A percentile compares a stretch with the other conserved stretches of the same genome.
Conservation (phyloP, 2,113 vertebrate species). For the Balaeniceps rex region DNA sequence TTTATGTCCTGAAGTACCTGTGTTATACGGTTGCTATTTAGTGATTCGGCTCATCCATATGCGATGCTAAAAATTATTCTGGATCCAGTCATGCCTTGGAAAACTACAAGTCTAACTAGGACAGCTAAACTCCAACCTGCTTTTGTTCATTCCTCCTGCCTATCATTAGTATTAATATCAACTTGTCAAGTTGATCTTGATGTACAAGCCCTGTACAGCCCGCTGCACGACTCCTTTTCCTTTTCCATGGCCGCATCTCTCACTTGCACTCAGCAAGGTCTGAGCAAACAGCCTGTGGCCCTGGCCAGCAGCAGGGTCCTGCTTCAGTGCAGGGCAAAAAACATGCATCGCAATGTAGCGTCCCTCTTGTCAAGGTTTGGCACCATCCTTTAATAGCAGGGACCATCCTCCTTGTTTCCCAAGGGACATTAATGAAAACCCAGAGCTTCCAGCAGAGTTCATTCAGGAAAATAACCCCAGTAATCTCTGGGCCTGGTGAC, state of each 20-base stretch:
- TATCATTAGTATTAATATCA: slow-evolving; percentile 18
- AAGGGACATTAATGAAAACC: not conserved
- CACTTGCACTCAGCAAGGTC: not conserved
- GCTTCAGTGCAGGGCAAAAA: not conserved
- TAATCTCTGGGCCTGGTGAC: not conserved
- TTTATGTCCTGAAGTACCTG: not conserved
- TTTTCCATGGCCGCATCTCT: too few species aligned
- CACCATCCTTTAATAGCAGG: not conserved
- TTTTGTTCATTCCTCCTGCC: slow-evolving; percentile 18
- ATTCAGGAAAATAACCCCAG: not conserved
- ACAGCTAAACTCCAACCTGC: slow-evolving; percentile 7
- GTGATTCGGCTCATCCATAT: not conserved
- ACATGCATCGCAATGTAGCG: fast-evolving
- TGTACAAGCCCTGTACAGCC: not conserved
- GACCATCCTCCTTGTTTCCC: not conserved
- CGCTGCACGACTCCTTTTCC: not conserved
- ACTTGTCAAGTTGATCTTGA: not conserved
- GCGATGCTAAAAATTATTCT: slow-evolving; percentile 16
- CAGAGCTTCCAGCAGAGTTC: not conserved
- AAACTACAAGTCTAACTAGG: slow-evolving; percentile 34
- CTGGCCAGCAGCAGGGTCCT: not conserved
- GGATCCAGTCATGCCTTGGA: not conserved
- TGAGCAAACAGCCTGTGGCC: not conserved
- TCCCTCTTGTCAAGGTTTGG: not conserved
- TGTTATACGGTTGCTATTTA: not conserved